phyloP scores from a whole-genome alignment of 2,797 vertebrate species.

The Amblyopsis hoosieri region DNA sequence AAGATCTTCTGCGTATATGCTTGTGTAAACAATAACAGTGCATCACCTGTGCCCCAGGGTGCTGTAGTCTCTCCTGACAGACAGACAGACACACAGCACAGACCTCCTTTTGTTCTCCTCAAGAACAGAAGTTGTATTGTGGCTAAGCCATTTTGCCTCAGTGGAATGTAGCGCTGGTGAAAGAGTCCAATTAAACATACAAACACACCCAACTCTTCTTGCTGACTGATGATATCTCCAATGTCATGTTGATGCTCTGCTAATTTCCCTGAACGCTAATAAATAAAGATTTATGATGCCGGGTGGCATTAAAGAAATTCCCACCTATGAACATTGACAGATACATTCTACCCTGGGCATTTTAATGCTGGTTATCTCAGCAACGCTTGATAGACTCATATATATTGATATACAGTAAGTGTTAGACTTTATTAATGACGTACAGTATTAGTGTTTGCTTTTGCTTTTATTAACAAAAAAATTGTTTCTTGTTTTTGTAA shows the following conservation, averaged over 20 bases:
- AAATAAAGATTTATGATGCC: slow-evolving; percentile 2
- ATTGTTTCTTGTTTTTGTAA: too few species aligned
- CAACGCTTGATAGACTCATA: neutral
- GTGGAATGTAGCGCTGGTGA: slow-evolving; percentile 71
- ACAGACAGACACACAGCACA: slow-evolving; percentile 74
- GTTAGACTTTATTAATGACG: too few species aligned
- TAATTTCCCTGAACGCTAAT: slow-evolving; percentile 36
- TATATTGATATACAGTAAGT: too few species aligned
- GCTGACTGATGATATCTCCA: slow-evolving; percentile 44
- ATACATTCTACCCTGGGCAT: neutral
- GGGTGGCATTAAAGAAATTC: neutral
- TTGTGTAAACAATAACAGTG: slow-evolving; percentile 81
- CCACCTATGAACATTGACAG: neutral
- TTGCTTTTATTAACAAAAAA: too few species aligned
- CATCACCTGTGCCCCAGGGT: slow-evolving; percentile 75
- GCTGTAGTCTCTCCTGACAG: slow-evolving; percentile 67
- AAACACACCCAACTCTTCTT: slow-evolving; percentile 67
- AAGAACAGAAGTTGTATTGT: slow-evolving; percentile 80
- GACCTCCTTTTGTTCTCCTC: slow-evolving; percentile 82
- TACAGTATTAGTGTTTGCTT: too few species aligned
- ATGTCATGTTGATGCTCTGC: slow-evolving; percentile 56
- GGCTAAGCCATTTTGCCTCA: slow-evolving; percentile 69
- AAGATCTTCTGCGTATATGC: slow-evolving; percentile 52
- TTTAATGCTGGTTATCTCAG: neutral
- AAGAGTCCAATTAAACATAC: slow-evolving; percentile 64